A percentile compares a stretch with the other conserved stretches of the same genome.
phyloP scores from a whole-genome alignment of 1,140 invertebrate species.

The Macrotrachela quadricornifera region DNA sequence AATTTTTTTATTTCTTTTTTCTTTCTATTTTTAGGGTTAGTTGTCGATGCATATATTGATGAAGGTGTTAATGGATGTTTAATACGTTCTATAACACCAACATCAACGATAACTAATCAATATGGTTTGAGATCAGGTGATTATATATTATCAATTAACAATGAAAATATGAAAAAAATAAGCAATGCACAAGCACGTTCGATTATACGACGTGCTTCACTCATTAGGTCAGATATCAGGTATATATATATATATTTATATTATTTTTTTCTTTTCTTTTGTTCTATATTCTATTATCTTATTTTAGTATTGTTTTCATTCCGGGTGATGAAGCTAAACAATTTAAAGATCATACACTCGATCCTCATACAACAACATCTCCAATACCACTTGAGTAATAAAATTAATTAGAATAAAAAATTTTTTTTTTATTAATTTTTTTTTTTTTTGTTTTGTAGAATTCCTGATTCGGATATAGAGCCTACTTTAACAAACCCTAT shows the following conservation, averaged over 20 bases:
- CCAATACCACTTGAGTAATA: too few relatives aligned
- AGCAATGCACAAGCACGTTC: constrained; percentile 42
- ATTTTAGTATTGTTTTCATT: neutral
- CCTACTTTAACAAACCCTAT: too few relatives aligned
- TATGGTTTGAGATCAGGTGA: constrained; percentile 36
- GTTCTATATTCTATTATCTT: neutral
- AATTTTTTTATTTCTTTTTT: too few relatives aligned
- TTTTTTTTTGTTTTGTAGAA: too few relatives aligned
- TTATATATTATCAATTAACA: constrained; percentile 37
- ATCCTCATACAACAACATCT: too few relatives aligned
- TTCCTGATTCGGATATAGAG: too few relatives aligned
- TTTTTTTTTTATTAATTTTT: too few relatives aligned
- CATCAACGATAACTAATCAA: constrained; percentile 38
- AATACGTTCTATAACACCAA: constrained; percentile 35
- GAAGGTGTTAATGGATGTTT: constrained; percentile 43
- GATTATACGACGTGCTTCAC: constrained; percentile 39
- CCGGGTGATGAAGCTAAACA: too few relatives aligned
- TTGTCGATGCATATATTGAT: constrained; percentile 36
- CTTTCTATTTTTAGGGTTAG: constrained; percentile 5
- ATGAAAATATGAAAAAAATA: constrained; percentile 40
- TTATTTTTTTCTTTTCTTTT: neutral
- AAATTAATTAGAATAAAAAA: too few relatives aligned
- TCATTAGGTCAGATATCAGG: constrained; percentile 36
- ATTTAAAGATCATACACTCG: too few relatives aligned
- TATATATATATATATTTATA: constrained; percentile 15